A percentile compares a stretch with the other conserved stretches of the same genome.
These are phyloP conservation scores for Aspidapion aeneum DNA, from an alignment of 2,888 invertebrate species.

Conservation along the genomic window DNA sequence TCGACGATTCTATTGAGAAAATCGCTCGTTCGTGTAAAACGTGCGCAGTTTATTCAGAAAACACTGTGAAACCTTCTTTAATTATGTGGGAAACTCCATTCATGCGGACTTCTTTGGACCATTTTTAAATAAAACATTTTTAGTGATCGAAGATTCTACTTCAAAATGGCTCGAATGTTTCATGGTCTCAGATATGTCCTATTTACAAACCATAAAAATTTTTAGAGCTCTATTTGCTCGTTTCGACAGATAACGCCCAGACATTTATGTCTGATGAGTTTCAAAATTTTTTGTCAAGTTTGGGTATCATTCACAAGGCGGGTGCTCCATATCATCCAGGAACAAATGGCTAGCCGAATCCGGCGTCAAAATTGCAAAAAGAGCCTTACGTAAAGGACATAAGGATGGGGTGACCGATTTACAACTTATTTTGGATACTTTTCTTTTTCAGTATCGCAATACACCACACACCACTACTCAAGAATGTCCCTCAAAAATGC, in stretches of 20 bases:
- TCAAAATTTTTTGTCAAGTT: slow-evolving; percentile 7
- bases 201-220: not conserved
- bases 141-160: no score
- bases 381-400: no score
- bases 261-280: slow-evolving; percentile 7
- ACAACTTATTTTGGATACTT: no score
- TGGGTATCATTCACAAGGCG: slow-evolving; percentile 6
- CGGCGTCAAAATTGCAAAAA: no score
- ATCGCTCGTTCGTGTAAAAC: not conserved
- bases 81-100: no score
- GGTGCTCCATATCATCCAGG: slow-evolving; percentile 9
- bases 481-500: slow-evolving; percentile 11
- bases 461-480: slow-evolving; percentile 11
- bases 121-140: no score
- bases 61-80: no score
- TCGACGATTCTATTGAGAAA: slow-evolving; percentile 4
- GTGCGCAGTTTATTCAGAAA: slow-evolving; percentile 5
- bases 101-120: no score
- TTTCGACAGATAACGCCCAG: slow-evolving; percentile 5
- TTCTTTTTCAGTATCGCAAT: slow-evolving; percentile 10
- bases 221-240: not conserved
- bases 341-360: slow-evolving; percentile 8
- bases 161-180: slow-evolving; percentile 13
- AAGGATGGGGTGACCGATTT: no score
- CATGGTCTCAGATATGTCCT: slow-evolving; percentile 1